phyloP scores from a whole-genome alignment of 2,113 vertebrate genomes.

The Upupa epops region DNA sequence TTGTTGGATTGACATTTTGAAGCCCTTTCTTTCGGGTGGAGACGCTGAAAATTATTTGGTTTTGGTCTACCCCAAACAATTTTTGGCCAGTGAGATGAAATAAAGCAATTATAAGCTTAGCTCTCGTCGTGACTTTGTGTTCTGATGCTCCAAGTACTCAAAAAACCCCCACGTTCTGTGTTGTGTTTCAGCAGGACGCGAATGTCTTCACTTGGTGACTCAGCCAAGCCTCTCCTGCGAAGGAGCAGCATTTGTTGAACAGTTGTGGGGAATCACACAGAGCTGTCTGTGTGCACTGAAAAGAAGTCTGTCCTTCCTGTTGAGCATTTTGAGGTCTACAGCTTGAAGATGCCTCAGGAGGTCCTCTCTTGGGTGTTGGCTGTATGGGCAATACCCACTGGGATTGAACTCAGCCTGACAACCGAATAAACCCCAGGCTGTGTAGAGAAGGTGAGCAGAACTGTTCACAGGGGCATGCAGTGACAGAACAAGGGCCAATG shows the following conservation, averaged over 20 bases:
- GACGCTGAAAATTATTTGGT: neutral
- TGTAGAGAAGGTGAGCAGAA: neutral
- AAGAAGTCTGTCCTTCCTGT: neutral
- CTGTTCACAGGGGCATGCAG: neutral
- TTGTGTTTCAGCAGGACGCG: neutral
- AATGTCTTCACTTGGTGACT: neutral
- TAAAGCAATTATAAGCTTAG: neutral
- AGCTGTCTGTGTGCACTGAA: neutral
- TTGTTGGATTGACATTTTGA: neutral
- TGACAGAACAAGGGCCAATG: too few relatives aligned
- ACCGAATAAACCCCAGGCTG: neutral
- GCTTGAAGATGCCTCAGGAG: neutral
- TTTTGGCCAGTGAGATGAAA: constrained; percentile 17
- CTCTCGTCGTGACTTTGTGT: neutral
- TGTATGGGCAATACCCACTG: neutral
- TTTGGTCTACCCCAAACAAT: neutral
- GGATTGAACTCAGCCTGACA: neutral
- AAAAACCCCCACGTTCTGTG: neutral
- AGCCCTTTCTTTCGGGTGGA: neutral
- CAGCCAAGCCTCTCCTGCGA: neutral
- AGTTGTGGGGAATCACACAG: constrained; percentile 17
- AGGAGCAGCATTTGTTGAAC: constrained; percentile 35
- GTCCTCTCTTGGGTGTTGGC: neutral
- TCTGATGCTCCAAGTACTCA: neutral
- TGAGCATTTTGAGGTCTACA: neutral